Base-by-base conservation (phyloP, 1,140 invertebrate genomes). In the Pseudomyrmex flavicornis region DNA sequence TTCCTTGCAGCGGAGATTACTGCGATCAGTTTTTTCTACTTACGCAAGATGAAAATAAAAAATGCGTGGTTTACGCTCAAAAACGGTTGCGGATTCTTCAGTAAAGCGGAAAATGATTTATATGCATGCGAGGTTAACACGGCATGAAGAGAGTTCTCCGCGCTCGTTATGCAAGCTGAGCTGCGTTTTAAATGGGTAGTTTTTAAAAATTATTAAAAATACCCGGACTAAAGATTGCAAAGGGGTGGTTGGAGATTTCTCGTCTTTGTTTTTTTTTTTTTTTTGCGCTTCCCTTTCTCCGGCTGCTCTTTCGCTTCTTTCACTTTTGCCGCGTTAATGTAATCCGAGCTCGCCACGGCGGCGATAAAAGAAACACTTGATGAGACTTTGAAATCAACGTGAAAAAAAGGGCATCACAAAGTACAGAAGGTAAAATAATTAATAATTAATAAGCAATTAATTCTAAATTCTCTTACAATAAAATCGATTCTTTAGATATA, bases 161-260 rank as follows among this genome's bases (percentile, higher is more conserved):
- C 52, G 65, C 76, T 80, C 44, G 76, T 72, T 72, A 59, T 59
- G 66, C 66, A 80, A 80, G 76, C 66, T 59, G 66, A 72, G 76
- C n/a, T 50, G 56, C 76, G 66, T 72, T 77, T 35, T 80, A 80
- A 80, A 56, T 44, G 54, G 54, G 54, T 65, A 65, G 62, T 80
- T 80, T 70, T n/a, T n/a, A n/a, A n/a, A n/a, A n/a, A n/a, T n/a
- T 80, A 80, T 80, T 80, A 80, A 80, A 80, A 80, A 80, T 80
- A 59, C 44, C 26, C 44, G n/a, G 15, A 8, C 66, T 80, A 72
- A 80, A 79, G 65, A 80, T 59, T 48, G 66, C 44, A 58, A 17
- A 79, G 8, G 20, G 9, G 44, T 7, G 17, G 59, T 54, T 26
- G 17, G 15, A 35, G 8, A 70, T 35, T 68, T 77, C 20, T 59